phyloP scores from a whole-genome alignment of 2,113 vertebrate species.

The Gorsachius goisagi region DNA sequence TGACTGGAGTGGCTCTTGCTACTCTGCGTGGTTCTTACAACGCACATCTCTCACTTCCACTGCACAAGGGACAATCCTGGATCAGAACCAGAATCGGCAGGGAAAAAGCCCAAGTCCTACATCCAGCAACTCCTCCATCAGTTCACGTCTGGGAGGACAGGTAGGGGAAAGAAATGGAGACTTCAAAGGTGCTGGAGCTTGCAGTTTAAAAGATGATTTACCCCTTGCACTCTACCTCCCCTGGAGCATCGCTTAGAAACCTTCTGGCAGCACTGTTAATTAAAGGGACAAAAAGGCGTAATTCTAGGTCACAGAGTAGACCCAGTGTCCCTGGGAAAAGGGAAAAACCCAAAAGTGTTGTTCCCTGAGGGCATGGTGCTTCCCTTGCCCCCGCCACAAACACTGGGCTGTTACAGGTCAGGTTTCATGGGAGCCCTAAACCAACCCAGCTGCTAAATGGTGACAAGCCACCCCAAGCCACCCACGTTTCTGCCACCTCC shows the following conservation, averaged over 20 bases:
- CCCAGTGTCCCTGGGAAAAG: not conserved
- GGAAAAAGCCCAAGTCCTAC: not conserved
- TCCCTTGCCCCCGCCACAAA: not conserved
- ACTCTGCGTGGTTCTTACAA: not conserved
- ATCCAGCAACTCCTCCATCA: not conserved
- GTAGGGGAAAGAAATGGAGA: not conserved
- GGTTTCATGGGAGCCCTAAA: not conserved
- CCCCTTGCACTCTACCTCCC: not conserved
- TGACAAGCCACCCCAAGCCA: not conserved
- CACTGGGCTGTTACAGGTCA: not conserved
- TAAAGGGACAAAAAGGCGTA: not conserved
- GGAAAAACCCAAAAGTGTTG: not conserved
- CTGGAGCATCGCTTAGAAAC: accelerated
- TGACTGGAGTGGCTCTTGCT: not conserved
- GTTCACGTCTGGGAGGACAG: not conserved
- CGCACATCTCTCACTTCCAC: not conserved
- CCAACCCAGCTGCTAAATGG: accelerated
- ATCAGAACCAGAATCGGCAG: not conserved
- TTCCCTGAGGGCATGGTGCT: not conserved
- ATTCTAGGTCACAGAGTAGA: not conserved
- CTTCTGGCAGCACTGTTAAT: not conserved
- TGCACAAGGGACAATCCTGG: not conserved
- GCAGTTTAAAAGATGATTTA: not conserved
- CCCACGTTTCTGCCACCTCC: not conserved
- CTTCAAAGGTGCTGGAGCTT: not conserved